Conservation (phyloP, 64 coral and sea anemone genomes). For the Dendronephthya gigantea region DNA sequence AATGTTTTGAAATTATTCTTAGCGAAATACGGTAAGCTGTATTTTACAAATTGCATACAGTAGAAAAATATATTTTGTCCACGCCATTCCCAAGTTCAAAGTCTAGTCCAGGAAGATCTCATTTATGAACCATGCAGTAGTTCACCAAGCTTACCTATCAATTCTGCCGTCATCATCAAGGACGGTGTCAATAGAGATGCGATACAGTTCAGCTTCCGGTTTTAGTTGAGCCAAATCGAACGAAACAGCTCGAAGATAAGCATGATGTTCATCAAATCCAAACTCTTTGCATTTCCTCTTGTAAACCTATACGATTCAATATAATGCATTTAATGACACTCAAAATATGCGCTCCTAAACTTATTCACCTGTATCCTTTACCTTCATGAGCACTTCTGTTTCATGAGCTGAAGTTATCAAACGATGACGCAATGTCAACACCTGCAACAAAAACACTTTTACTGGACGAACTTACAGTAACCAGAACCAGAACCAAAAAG, state of each 20-base stretch:
- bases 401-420: conserved; percentile 72
- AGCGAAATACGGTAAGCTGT: too few relatives aligned
- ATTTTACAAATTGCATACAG: too few relatives aligned
- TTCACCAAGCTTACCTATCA: conserved; percentile 45
- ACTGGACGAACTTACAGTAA: neutral
- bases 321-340: neutral
- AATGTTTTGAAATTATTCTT: too few relatives aligned
- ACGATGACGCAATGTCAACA: conserved; percentile 73
- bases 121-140: too few relatives aligned
- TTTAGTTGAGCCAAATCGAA: conserved; percentile 92
- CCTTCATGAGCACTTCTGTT: conserved; percentile 85
- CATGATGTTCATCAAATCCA: conserved; percentile 91
- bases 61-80: too few relatives aligned
- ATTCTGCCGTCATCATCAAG: conserved; percentile 88
- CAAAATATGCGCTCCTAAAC: too few relatives aligned
- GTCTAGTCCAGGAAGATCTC: too few relatives aligned
- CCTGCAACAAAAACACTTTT: conserved; percentile 31
- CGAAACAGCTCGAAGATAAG: conserved; percentile 68
- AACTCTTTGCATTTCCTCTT: conserved; percentile 60
- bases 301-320: conserved; percentile 40
- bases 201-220: conserved; percentile 59
- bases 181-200: conserved; percentile 45
- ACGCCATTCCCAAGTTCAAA: too few relatives aligned
- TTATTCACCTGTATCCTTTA: too few relatives aligned
- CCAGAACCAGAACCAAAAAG: too few relatives aligned